Conservation (phyloP, 2,797 vertebrate species). For the Ispidina picta region DNA sequence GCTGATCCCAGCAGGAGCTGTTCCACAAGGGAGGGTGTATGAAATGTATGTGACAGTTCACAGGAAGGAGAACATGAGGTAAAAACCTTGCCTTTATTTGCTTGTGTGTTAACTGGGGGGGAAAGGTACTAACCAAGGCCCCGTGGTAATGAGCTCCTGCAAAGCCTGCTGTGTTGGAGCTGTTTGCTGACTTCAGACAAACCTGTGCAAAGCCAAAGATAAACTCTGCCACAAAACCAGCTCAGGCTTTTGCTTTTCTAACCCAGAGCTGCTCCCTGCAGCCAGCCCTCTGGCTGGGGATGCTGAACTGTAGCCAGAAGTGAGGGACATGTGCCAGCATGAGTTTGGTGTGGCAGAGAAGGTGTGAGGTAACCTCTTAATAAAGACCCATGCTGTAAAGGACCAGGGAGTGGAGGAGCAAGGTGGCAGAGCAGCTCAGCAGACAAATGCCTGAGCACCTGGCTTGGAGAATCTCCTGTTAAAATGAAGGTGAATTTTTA, state of each 20-base stretch:
- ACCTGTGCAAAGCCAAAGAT: not conserved
- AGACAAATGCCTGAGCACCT: not conserved
- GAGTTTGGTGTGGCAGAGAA: not conserved
- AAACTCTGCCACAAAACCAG: not conserved
- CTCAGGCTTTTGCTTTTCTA: not conserved
- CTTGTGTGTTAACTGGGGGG: not conserved
- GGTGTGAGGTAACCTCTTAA: not conserved
- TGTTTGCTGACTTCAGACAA: not conserved
- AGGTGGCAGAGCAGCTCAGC: not conserved
- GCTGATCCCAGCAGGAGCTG: constrained; percentile 93
- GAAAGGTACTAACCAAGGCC: not conserved
- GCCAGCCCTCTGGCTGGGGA: not conserved
- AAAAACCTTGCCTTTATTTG: constrained; percentile 62
- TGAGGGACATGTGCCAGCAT: not conserved
- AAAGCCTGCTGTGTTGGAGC: not conserved
- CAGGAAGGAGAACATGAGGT: constrained; percentile 98
- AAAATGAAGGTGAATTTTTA: not conserved
- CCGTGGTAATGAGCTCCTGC: not conserved
- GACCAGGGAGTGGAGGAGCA: not conserved
- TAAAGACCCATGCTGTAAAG: not conserved
- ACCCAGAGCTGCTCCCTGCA: not conserved
- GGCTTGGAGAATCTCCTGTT: not conserved
- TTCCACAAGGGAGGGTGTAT: constrained; percentile 96
- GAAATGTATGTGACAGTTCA: constrained; percentile 99
- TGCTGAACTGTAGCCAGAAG: not conserved